These are phyloP conservation scores for Phthorimaea operculella DNA, from an alignment of 1,140 invertebrate species.

Conservation along the genomic window DNA sequence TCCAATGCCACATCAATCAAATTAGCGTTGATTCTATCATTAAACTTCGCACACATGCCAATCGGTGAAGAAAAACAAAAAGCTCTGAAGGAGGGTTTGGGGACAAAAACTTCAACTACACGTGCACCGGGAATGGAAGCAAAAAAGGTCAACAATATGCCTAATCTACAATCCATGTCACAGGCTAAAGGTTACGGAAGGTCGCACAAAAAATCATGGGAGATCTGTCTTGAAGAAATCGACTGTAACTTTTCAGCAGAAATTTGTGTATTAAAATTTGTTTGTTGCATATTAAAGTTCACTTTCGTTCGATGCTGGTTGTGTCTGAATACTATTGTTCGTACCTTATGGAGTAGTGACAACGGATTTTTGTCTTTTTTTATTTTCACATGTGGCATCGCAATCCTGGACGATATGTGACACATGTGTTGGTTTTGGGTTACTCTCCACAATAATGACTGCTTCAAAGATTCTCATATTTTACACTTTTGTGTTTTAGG, in stretches of 20 bases:
- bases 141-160: constrained; percentile 67
- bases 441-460: constrained; percentile 62
- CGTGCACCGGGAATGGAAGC: constrained; percentile 50
- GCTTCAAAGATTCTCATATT: constrained; percentile 58
- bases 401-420: constrained; percentile 64
- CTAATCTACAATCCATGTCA: constrained; percentile 66
- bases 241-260: constrained; percentile 27
- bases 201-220: constrained; percentile 60
- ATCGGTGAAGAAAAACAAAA: constrained; percentile 55
- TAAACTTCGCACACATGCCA: constrained; percentile 47
- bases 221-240: constrained; percentile 49
- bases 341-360: constrained; percentile 61
- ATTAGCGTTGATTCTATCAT: not conserved
- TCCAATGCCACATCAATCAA: not conserved
- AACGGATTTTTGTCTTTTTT: constrained; percentile 65
- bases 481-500: constrained; percentile 43
- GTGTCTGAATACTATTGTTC: constrained; percentile 49
- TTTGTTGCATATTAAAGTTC: constrained; percentile 18
- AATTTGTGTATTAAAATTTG: constrained; percentile 13
- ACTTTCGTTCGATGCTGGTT: constrained; percentile 23
- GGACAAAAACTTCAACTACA: constrained; percentile 51
- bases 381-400: constrained; percentile 63
- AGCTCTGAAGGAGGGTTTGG: constrained; percentile 26
- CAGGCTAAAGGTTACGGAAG: constrained; percentile 65
- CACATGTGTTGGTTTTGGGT: constrained; percentile 64